Conservation (phyloP, 2,113 vertebrate species). For the Charadrius vociferus region DNA sequence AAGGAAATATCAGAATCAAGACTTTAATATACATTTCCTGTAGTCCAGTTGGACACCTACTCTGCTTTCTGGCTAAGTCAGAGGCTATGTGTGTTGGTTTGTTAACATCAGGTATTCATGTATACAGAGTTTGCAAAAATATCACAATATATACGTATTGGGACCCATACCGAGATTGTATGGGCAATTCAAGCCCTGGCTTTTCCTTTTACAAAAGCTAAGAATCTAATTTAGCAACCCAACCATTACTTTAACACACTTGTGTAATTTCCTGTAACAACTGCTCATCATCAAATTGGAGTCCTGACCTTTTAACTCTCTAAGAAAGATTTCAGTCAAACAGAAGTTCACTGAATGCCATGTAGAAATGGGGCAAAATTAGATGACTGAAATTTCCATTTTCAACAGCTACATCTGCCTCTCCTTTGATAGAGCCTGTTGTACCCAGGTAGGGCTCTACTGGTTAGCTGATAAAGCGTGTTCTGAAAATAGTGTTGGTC, state of each 20-base stretch:
- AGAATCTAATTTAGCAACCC: conserved; percentile 3
- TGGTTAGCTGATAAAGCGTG: neutral
- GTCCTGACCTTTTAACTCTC: neutral
- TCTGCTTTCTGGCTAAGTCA: neutral
- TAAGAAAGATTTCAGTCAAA: neutral
- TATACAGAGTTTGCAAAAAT: neutral
- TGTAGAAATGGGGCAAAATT: neutral
- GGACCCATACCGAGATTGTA: neutral
- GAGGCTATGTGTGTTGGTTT: neutral
- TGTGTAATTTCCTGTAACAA: conserved; percentile 7
- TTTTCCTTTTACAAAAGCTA: conserved; percentile 7
- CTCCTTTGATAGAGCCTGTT: neutral
- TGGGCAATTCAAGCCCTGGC: neutral
- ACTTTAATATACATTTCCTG: neutral
- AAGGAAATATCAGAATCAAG: neutral
- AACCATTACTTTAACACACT: neutral
- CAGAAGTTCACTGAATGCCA: neutral
- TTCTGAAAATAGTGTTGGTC: neutral
- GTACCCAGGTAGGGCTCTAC: neutral
- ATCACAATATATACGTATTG: neutral
- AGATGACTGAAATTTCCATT: neutral
- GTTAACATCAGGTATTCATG: neutral
- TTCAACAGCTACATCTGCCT: neutral
- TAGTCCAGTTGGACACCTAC: neutral
- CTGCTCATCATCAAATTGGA: neutral